Evolutionary conservation across 1,140 invertebrate species (phyloP).

Genomic region (Sitobion miscanthi): DNA sequence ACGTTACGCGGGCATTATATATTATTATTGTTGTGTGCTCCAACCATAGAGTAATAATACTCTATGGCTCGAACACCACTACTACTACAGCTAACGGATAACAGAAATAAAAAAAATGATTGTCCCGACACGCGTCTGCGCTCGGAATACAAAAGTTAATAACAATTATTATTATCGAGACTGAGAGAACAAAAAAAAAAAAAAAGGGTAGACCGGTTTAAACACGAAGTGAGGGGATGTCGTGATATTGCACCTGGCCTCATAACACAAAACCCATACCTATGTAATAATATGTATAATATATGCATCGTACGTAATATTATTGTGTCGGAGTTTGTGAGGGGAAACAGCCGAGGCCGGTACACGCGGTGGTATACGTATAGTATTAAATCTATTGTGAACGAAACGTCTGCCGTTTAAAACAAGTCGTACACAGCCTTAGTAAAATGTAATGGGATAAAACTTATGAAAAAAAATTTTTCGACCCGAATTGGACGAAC

Average conservation of each 20-base stretch:
- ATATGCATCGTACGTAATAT: conserved; percentile 2
- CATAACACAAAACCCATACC: background rate
- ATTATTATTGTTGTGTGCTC: background rate
- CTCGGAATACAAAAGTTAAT: background rate
- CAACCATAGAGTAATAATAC: too few species aligned
- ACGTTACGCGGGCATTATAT: background rate
- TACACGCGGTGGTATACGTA: background rate
- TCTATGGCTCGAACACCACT: too few species aligned
- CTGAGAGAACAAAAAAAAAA: background rate
- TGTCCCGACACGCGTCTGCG: background rate
- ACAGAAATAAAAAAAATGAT: background rate
- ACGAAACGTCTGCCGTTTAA: background rate
- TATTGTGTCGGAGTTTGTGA: background rate
- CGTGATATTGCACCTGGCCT: conserved; percentile 9
- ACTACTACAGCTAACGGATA: background rate
- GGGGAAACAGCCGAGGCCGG: background rate
- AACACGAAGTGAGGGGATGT: background rate
- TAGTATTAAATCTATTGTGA: background rate
- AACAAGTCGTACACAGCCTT: background rate
- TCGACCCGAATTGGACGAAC: background rate
- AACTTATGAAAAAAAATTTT: background rate
- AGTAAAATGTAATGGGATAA: background rate
- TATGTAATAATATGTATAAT: background rate
- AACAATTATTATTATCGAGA: conserved; percentile 5
- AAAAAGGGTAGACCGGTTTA: conserved; percentile 13